phyloP scores from a whole-genome alignment of 2,888 invertebrate genomes.

The Xestia xanthographa region DNA sequence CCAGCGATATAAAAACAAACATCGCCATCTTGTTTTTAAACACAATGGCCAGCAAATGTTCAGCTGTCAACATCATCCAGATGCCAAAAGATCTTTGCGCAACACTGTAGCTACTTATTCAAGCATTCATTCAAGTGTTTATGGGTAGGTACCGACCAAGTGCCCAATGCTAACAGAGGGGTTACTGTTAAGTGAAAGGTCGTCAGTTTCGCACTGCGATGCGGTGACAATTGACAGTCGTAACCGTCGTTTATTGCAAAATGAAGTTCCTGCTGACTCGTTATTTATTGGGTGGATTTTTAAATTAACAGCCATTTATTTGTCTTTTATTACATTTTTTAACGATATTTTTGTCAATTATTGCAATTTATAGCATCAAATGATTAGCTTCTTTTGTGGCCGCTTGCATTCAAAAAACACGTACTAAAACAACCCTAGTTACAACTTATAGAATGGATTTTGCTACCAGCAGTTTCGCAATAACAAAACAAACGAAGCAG shows the following conservation, averaged over 20 bases:
- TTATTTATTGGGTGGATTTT: slow-evolving; percentile 10
- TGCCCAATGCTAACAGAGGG: slow-evolving; percentile 13
- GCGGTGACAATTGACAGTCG: slow-evolving; percentile 13
- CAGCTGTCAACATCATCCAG: not conserved
- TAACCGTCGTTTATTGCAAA: slow-evolving; percentile 9
- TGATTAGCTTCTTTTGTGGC: not conserved
- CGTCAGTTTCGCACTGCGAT: slow-evolving; percentile 8
- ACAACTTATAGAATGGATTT: not conserved
- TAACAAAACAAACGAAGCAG: slow-evolving; percentile 1
- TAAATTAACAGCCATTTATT: slow-evolving; percentile 2
- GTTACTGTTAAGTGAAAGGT: slow-evolving; percentile 41
- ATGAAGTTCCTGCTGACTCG: slow-evolving; percentile 4
- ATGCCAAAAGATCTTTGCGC: not conserved
- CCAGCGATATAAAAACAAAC: not conserved
- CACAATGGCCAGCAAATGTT: too few relatives aligned
- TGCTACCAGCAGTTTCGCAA: slow-evolving; percentile 28
- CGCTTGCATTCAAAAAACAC: not conserved
- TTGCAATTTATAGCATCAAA: not conserved
- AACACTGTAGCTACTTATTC: not conserved
- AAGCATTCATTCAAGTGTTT: slow-evolving; percentile 16
- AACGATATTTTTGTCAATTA: not conserved
- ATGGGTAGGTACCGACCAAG: not conserved
- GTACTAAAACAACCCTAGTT: too few relatives aligned
- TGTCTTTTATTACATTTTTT: not conserved
- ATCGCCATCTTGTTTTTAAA: not conserved